A percentile compares a stretch with the other conserved stretches of the same genome.
Conservation (phyloP, 2,888 invertebrate genomes). For the Eristalinus sepulchralis region DNA sequence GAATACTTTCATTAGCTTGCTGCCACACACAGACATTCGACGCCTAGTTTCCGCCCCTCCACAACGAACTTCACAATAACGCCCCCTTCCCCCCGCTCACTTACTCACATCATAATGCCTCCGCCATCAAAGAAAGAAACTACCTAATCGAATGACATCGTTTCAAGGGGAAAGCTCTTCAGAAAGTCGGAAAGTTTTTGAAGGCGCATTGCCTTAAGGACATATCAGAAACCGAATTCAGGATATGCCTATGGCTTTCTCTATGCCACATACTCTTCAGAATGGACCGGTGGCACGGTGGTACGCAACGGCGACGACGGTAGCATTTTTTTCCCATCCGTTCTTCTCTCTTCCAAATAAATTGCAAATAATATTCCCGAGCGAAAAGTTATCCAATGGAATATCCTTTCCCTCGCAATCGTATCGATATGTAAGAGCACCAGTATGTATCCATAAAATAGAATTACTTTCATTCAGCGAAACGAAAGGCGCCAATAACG, state of each 20-base stretch:
- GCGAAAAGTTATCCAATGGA: slow-evolving; percentile 47
- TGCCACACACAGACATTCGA: background rate
- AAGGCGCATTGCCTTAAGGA: slow-evolving; percentile 20
- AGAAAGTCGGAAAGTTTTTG: slow-evolving; percentile 40
- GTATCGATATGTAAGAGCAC: slow-evolving; percentile 3
- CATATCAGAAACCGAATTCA: slow-evolving; percentile 22
- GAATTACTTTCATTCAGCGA: slow-evolving; percentile 67
- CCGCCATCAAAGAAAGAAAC: background rate
- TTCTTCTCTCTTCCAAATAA: slow-evolving; percentile 27
- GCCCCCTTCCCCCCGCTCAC: background rate
- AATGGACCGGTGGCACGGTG: slow-evolving; percentile 14
- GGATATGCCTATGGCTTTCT: slow-evolving; percentile 60
- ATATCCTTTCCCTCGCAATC: slow-evolving; percentile 47
- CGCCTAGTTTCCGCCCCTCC: background rate
- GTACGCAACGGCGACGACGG: slow-evolving; percentile 4
- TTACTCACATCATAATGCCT: background rate
- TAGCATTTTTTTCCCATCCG: background rate
- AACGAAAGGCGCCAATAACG: slow-evolving; percentile 71
- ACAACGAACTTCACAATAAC: background rate
- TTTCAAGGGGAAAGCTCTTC: slow-evolving; percentile 29
- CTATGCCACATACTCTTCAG: slow-evolving; percentile 49
- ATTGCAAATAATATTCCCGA: slow-evolving; percentile 65
- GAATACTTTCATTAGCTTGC: background rate
- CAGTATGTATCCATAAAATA: slow-evolving; percentile 62
- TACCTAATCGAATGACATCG: slow-evolving; percentile 33